phyloP scores from a whole-genome alignment of 2,888 invertebrate genomes.

The Eristalis arbustorum region DNA sequence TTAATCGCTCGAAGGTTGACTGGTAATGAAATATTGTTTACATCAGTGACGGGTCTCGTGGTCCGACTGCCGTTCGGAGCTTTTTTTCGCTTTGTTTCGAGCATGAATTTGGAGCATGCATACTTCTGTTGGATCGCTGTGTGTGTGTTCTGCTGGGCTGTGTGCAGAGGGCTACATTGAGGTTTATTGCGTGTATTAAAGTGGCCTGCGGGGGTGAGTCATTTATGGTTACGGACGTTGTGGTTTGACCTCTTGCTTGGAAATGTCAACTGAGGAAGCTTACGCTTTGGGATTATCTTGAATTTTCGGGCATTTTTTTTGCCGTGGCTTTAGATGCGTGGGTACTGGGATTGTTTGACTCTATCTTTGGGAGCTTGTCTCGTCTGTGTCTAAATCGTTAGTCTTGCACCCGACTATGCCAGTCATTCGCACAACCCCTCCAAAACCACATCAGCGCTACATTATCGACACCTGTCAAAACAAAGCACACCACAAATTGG shows the following conservation, averaged over 20 bases:
- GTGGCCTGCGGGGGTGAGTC: not conserved
- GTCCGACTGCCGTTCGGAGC: not conserved
- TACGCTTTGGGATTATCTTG: not conserved
- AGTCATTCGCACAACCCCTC: too few relatives aligned
- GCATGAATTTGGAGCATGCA: not conserved
- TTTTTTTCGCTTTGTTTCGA: not conserved
- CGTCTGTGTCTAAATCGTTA: too few relatives aligned
- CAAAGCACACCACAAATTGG: not conserved
- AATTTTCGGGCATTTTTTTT: too few relatives aligned
- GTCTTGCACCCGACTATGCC: too few relatives aligned
- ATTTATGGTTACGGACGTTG: not conserved
- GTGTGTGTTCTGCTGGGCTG: too few relatives aligned
- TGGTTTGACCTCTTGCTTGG: not conserved
- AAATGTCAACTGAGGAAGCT: not conserved
- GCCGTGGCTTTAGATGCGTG: too few relatives aligned
- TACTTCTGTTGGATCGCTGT: not conserved
- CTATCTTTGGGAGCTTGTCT: too few relatives aligned
- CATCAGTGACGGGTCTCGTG: not conserved
- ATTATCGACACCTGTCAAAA: too few relatives aligned
- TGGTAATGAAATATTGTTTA: slow-evolving; percentile 16
- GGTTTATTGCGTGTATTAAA: not conserved
- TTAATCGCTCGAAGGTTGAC: slow-evolving; percentile 30
- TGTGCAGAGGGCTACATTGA: not conserved
- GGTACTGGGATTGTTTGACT: too few relatives aligned
- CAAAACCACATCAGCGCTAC: too few relatives aligned